Conservation (phyloP, 2,888 invertebrate species). For the Marasmarcha lunaedactyla region DNA sequence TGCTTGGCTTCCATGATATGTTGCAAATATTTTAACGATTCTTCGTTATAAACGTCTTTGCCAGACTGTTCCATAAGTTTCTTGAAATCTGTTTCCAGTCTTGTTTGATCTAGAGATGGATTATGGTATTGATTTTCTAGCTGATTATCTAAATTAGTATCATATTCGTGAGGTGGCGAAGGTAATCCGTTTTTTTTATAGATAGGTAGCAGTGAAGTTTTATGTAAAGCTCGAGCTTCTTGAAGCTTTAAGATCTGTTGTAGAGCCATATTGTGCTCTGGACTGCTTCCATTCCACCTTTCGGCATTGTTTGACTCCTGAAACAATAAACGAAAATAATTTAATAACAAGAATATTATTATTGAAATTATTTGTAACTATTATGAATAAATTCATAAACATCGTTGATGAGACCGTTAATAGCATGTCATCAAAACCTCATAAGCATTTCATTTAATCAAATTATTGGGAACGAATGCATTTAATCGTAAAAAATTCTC, state of each 20-base stretch:
- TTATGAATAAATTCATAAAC: no score
- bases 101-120: slow-evolving; percentile 51
- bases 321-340: slow-evolving; percentile 41
- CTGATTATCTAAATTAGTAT: slow-evolving; percentile 30
- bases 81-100: slow-evolving; percentile 69
- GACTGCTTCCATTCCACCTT: slow-evolving; percentile 90
- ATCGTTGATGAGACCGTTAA: no score
- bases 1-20: slow-evolving; percentile 60
- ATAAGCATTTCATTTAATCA: slow-evolving; percentile 26
- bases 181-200: slow-evolving; percentile 59
- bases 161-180: slow-evolving; percentile 57
- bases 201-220: slow-evolving; percentile 65
- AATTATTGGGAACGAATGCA: slow-evolving; percentile 33
- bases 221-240: slow-evolving; percentile 81
- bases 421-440: slow-evolving; percentile 22
- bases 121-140: slow-evolving; percentile 46
- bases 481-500: slow-evolving; percentile 47
- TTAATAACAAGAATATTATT: slow-evolving; percentile 8
- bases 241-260: slow-evolving; percentile 93
- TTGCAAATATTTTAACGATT: slow-evolving; percentile 54
- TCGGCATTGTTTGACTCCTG: slow-evolving; percentile 89
- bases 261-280: slow-evolving; percentile 91
- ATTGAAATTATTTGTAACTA: no score
- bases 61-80: slow-evolving; percentile 70
- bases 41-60: slow-evolving; percentile 47